A percentile compares a stretch with the other conserved stretches of the same genome.
Conservation (phyloP, 2,888 invertebrate species). For the Drosophila pegasa region DNA sequence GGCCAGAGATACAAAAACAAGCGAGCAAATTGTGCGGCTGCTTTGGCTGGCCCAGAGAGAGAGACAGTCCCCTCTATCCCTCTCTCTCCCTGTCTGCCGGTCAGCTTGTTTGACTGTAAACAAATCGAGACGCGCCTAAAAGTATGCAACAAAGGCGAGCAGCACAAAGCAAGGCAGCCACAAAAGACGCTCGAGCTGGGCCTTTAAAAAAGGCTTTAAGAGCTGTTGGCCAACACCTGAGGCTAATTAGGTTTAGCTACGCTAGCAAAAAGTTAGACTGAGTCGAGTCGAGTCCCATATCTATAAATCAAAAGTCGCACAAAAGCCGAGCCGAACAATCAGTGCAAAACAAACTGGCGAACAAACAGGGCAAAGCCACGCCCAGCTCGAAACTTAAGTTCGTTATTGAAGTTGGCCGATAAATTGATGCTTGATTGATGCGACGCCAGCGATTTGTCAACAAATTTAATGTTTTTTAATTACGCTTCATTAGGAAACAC, state of each 20-base stretch:
- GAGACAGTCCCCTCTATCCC: not conserved
- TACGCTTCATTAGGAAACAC: constrained; percentile 69
- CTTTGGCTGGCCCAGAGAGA: constrained; percentile 28
- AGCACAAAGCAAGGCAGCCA: constrained; percentile 4
- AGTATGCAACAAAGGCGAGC: constrained; percentile 54
- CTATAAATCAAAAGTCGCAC: constrained; percentile 72
- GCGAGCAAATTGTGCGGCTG: constrained; percentile 71
- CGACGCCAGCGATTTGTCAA: constrained; percentile 19
- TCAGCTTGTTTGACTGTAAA: constrained; percentile 61
- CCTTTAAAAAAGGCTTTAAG: constrained; percentile 15
- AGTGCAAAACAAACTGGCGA: constrained; percentile 46
- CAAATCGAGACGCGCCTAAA: constrained; percentile 65
- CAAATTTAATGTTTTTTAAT: constrained; percentile 71
- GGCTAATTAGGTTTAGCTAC: not conserved
- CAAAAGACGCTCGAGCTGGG: not conserved
- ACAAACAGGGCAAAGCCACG: constrained; percentile 23
- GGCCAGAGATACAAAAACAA: constrained; percentile 64
- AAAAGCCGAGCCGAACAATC: constrained; percentile 61
- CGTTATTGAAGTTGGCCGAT: constrained; percentile 52
- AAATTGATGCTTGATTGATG: constrained; percentile 59
- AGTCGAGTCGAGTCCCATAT: constrained; percentile 52
- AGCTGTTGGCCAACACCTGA: not conserved
- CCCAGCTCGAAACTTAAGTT: constrained; percentile 60
- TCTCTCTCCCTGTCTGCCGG: constrained; percentile 5
- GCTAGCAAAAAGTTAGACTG: not conserved